These are phyloP conservation scores for Anas platyrhynchos DNA, from an alignment of 2,113 vertebrate genomes.

Conservation along the genomic window DNA sequence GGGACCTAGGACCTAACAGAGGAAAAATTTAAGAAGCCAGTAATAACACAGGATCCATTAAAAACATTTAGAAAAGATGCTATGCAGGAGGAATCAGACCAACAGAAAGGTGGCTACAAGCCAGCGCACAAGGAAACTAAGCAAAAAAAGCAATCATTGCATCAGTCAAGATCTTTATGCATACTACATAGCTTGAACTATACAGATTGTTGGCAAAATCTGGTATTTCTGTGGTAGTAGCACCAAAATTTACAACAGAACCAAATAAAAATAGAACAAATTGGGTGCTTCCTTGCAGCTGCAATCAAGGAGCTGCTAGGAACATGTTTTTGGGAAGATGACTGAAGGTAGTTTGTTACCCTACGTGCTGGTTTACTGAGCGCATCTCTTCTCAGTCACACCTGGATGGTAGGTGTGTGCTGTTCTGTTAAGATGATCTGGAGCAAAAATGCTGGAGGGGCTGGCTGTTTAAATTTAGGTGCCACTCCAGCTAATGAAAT, in stretches of 20 bases:
- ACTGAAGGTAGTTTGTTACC: not conserved
- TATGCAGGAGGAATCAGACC: not conserved
- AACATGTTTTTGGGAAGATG: not conserved
- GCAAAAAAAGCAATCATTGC: not conserved
- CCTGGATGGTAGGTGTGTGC: not conserved
- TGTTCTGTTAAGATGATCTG: not conserved
- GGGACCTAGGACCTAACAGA: not conserved
- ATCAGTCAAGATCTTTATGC: not conserved
- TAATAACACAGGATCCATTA: not conserved
- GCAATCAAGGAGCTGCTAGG: not conserved
- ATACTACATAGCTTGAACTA: not conserved
- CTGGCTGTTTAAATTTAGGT: not conserved
- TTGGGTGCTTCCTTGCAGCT: not conserved
- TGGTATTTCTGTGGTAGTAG: not conserved
- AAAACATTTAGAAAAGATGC: not conserved
- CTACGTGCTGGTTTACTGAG: not conserved
- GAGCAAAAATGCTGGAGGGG: fast-evolving
- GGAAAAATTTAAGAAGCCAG: not conserved
- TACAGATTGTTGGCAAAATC: not conserved
- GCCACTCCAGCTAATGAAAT: not conserved
- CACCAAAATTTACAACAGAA: not conserved
- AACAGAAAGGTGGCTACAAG: not conserved
- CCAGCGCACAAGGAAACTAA: not conserved
- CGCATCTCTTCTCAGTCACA: not conserved
- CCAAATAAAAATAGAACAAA: not conserved